These are phyloP conservation scores for Collichthys lucidus DNA, from an alignment of 2,113 vertebrate genomes.

Conservation along the genomic window DNA sequence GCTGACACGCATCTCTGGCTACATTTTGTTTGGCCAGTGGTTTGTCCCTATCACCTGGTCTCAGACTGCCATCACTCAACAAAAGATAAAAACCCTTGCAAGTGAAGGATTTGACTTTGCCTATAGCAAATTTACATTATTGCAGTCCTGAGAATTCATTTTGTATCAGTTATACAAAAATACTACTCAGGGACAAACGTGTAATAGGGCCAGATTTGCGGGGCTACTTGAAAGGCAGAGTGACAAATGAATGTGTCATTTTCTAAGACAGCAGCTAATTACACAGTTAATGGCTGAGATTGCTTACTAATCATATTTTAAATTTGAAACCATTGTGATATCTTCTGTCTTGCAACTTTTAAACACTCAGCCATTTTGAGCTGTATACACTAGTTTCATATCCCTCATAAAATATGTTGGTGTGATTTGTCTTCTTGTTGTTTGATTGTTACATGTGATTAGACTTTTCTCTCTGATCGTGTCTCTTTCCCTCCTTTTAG, in stretches of 20 bases:
- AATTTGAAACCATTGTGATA: not conserved
- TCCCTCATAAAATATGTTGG: not conserved
- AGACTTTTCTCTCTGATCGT: not conserved
- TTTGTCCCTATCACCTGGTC: slow-evolving; percentile 47
- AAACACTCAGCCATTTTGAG: not conserved
- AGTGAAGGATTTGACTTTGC: no score
- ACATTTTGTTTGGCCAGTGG: slow-evolving; percentile 38
- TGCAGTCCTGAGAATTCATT: no score
- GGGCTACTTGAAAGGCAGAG: not conserved
- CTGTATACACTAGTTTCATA: not conserved
- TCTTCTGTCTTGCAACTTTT: not conserved
- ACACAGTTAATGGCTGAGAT: not conserved
- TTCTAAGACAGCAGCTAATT: slow-evolving; percentile 1
- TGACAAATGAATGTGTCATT: not conserved
- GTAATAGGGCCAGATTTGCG: not conserved
- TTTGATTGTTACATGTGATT: not conserved
- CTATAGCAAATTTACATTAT: not conserved
- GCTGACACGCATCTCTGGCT: slow-evolving; percentile 70
- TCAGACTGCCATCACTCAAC: slow-evolving; percentile 19
- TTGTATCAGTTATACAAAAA: not conserved
- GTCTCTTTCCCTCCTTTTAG: not conserved
- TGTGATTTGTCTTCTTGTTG: not conserved
- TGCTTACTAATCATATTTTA: not conserved
- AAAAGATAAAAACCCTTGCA: not conserved
- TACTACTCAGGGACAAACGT: not conserved